Conservation (phyloP, 2,797 vertebrate genomes). For the Melopsittacus undulatus region DNA sequence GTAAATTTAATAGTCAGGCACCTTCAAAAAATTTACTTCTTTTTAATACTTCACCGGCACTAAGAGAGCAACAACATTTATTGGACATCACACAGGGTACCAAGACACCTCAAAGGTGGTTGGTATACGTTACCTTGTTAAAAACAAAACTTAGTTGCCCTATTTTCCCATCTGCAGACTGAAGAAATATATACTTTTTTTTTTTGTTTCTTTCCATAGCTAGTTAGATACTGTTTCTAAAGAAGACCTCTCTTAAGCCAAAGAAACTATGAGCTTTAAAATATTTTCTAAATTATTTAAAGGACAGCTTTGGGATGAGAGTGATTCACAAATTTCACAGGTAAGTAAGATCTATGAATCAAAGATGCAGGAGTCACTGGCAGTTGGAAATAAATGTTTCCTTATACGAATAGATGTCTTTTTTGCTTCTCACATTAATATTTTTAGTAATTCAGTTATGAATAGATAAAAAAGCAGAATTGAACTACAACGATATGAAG, state of each 20-base stretch:
- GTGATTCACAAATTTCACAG: neutral
- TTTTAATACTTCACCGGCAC: neutral
- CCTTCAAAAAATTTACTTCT: neutral
- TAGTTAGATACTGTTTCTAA: neutral
- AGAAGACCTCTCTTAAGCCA: neutral
- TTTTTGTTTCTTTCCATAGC: neutral
- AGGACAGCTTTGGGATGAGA: neutral
- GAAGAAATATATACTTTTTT: neutral
- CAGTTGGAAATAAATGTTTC: conserved; percentile 10
- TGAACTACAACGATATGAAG: neutral
- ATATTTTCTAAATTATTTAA: neutral
- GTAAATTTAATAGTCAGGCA: neutral
- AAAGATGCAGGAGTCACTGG: neutral
- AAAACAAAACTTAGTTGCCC: neutral
- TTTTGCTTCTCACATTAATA: conserved; percentile 31
- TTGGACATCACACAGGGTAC: neutral
- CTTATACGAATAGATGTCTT: neutral
- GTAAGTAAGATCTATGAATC: neutral
- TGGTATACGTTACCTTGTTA: neutral
- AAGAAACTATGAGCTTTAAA: neutral
- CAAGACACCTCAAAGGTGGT: fast-evolving
- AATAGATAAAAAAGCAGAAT: conserved; percentile 10
- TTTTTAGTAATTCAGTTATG: neutral
- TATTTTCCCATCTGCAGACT: neutral
- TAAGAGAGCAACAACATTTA: neutral